phyloP scores from a whole-genome alignment of 2,888 invertebrate species.

The Zygothrica quintamaculata region DNA sequence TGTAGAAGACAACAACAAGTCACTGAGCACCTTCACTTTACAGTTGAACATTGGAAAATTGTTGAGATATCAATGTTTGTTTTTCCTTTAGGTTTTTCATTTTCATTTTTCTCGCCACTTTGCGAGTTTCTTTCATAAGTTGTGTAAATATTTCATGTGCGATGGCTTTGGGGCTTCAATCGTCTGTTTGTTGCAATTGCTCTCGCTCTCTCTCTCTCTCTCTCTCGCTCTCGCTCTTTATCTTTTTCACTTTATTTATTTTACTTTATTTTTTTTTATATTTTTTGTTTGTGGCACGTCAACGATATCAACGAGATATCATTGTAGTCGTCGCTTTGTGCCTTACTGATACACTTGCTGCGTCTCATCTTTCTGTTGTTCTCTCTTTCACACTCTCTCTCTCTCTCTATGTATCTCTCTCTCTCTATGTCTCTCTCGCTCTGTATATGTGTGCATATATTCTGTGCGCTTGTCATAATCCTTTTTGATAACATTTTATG shows the following conservation, averaged over 20 bases:
- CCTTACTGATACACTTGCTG: constrained; percentile 65
- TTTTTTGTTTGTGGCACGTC: constrained; percentile 38
- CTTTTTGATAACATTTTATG: constrained; percentile 79
- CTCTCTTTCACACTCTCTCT: too few species aligned
- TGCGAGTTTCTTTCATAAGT: constrained; percentile 26
- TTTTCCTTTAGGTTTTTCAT: constrained; percentile 8
- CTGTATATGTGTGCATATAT: not conserved
- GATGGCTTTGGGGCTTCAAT: constrained; percentile 8
- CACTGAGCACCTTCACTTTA: not conserved
- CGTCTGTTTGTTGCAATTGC: constrained; percentile 1
- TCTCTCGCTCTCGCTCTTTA: too few species aligned
- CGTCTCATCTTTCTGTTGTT: constrained; percentile 3
- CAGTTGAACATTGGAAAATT: constrained; percentile 2
- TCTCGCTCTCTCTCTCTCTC: constrained; percentile 7
- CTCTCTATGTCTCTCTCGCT: constrained; percentile 3
- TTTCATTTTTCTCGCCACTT: constrained; percentile 34
- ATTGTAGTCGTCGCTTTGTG: constrained; percentile 57
- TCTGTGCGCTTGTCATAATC: constrained; percentile 72
- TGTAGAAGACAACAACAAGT: not conserved
- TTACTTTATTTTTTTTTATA: too few species aligned
- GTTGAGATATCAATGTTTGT: constrained; percentile 19
- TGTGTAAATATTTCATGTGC: constrained; percentile 45
- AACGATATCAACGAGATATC: constrained; percentile 53
- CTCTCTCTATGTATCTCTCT: too few species aligned
- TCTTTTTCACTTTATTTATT: too few species aligned